Evolutionary conservation across 2,797 vertebrate genomes (phyloP), one percentile per base, ranked within the genome.

Genomic region (Tauraco hartlaubi): DNA sequence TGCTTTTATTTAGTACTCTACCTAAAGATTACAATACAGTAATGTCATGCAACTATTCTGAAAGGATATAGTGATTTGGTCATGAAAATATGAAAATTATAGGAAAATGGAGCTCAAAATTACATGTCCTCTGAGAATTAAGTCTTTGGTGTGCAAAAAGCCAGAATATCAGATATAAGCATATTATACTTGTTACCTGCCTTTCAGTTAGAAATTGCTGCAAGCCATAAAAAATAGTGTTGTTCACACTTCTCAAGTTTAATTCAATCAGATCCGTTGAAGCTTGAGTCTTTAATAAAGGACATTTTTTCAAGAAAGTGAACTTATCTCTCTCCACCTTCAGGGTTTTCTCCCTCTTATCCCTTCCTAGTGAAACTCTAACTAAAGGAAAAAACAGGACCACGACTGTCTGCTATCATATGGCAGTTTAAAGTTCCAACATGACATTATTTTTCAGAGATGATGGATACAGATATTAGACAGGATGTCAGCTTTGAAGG

Each of bases 241-340:
- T 90, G 37, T 62, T 94, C 77, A 91, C 66, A 75, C 11, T 86
- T 61, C 43, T 96, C 19, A 58, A 87, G 63, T 82, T 93, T 95
- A 95, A 92, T 91, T 94, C 59, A 74, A 69, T 88, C 46, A 92
- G 90, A 78, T 95, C 46, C 13, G 3, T 86, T 78, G 85, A 86
- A 91, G 74, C 64, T 91, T 55, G 23, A 90, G 58, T 76, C 68
- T 86, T 94, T 81, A 95, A 81, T 75, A 95, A 94, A 91, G 33
- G 56, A 43, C 31, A 28, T 93, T 74, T 74, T 93, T 94, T 91
- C 12, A 78, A 52, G 59, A 87, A 97, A 94, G 29, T 64, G 93
- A 95, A 95, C 41, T 64, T 94, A 69, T 62, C 55, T 96, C 58
- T 85, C 66, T 79, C n/a, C 39, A 39, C 68, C 71, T 95, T 92